A percentile compares a stretch with the other conserved stretches of the same genome.
These are phyloP conservation scores for Dioctria rufipes DNA, from an alignment of 2,888 invertebrate genomes.

Conservation along the genomic window DNA sequence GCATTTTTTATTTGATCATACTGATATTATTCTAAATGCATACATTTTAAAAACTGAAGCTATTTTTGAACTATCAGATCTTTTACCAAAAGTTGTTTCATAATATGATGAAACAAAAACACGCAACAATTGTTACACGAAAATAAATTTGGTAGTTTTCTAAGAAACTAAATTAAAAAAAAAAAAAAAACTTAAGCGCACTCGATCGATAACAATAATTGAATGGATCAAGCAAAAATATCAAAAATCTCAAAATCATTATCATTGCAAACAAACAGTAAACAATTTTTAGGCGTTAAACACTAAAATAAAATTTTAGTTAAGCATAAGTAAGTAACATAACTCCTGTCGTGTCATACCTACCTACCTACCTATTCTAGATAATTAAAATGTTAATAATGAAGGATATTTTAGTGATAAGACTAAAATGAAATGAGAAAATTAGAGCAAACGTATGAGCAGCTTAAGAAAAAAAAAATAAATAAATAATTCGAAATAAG, in stretches of 20 bases:
- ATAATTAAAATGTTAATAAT: constrained; percentile 34
- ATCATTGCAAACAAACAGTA: not conserved
- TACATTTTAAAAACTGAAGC: no score
- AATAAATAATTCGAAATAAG: constrained; percentile 23
- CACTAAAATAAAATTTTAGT: constrained; percentile 28
- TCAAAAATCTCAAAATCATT: not conserved
- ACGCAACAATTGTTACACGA: no score
- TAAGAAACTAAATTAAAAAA: no score
- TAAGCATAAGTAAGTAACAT: constrained; percentile 25
- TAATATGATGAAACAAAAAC: no score
- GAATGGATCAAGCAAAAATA: constrained; percentile 20
- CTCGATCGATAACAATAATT: not conserved
- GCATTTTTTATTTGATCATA: no score
- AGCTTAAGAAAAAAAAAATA: constrained; percentile 24
- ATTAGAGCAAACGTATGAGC: constrained; percentile 29
- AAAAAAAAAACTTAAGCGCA: not conserved
- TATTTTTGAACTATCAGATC: no score
- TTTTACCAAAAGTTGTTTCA: no score
- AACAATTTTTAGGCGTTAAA: constrained; percentile 19
- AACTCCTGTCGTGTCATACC: constrained; percentile 42
- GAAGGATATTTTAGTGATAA: constrained; percentile 23
- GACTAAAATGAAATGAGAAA: constrained; percentile 16
- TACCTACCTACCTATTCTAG: no score
- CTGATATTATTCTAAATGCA: no score
- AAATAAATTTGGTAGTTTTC: no score